A percentile compares a stretch with the other conserved stretches of the same genome.
These are phyloP conservation scores for Peromyscus maniculatus DNA, from an alignment of 2,113 vertebrate genomes.

Conservation along the genomic window DNA sequence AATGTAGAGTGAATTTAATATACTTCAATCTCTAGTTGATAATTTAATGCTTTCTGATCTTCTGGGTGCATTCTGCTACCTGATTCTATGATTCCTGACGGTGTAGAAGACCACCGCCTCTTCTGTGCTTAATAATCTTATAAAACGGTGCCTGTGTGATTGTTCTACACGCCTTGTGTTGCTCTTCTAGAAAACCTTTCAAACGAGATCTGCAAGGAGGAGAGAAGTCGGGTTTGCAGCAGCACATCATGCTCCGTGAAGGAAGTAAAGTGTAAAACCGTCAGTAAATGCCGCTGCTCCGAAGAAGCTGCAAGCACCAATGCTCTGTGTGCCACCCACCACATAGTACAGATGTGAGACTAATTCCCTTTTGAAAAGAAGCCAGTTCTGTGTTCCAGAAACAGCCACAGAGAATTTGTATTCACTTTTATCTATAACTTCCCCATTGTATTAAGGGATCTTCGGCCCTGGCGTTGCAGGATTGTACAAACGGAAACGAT, in stretches of 20 bases:
- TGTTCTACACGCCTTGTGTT: neutral
- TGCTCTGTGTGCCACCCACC: neutral
- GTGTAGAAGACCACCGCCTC: neutral
- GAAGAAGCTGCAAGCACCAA: constrained; percentile 4
- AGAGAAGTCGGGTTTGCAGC: neutral
- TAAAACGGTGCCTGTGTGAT: neutral
- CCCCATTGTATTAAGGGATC: constrained; percentile 38
- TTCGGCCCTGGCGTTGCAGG: constrained; percentile 36
- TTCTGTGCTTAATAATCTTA: constrained; percentile 40
- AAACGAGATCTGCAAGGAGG: neutral
- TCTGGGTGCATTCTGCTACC: neutral
- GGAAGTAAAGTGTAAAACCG: constrained; percentile 5
- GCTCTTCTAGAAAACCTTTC: constrained; percentile 47
- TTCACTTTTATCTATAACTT: neutral
- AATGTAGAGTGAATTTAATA: constrained; percentile 4
- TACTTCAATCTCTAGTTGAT: neutral
- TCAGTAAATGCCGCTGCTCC: neutral
- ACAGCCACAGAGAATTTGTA: constrained; percentile 40
- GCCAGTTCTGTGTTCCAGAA: constrained; percentile 24
- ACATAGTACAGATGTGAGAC: neutral
- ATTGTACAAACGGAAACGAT: neutral
- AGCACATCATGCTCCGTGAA: neutral
- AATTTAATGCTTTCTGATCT: constrained; percentile 7
- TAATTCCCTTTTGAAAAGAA: constrained; percentile 60
- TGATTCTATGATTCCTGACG: neutral